Percentiles rank a stretch among this genome's conserved stretches.
These are phyloP conservation scores for Tauraco erythrolophus DNA, from an alignment of 2,113 vertebrate species.

Conservation along the genomic window DNA sequence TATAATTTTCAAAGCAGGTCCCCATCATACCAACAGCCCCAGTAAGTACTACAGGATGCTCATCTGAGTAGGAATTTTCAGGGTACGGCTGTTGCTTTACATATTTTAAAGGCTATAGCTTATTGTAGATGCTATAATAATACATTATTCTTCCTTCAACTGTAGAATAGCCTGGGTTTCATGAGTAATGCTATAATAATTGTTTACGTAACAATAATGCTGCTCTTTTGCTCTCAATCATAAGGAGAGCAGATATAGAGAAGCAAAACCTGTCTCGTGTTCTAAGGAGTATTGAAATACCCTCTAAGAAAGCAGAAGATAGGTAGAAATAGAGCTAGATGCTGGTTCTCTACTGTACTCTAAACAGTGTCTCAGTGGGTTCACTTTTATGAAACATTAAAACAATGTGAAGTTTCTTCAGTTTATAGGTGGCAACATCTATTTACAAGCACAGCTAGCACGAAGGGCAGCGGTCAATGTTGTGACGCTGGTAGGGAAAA, in stretches of 20 bases:
- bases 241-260: neutral
- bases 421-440: accelerated
- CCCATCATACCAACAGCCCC: accelerated
- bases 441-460: neutral
- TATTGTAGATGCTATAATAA: neutral
- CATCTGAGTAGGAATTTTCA: neutral
- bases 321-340: neutral
- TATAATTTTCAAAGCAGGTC: neutral
- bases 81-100: neutral
- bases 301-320: neutral
- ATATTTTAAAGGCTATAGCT: neutral
- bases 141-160: neutral
- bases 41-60: neutral
- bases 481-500: neutral
- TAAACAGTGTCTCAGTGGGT: neutral
- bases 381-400: neutral
- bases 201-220: accelerated
- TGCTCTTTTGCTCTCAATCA: neutral
- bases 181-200: neutral
- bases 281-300: neutral
- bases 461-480: accelerated
- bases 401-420: neutral
- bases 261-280: neutral
- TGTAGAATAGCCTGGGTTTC: neutral
- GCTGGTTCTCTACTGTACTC: neutral